Base-by-base conservation (phyloP, 2,113 vertebrate genomes). In the Dermatemys mawii region DNA sequence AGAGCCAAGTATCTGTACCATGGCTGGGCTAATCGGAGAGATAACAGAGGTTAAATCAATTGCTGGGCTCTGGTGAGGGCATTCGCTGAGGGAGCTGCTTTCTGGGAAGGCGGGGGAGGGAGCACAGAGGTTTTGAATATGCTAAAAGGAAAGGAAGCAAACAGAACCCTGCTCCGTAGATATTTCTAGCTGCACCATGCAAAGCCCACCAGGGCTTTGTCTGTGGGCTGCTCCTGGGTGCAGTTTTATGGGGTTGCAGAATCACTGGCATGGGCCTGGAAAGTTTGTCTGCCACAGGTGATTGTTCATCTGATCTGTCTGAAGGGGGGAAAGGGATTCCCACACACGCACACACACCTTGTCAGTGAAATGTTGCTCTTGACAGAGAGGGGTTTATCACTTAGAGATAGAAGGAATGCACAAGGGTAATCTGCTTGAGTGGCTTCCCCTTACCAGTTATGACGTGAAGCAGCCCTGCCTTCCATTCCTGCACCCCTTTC, bases 11-110 rank as follows among this genome's bases (percentile, higher is more conserved):
- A 98, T 98, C 98, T 98, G 97, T 95, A 97, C 96, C n/a, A 19
- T 96, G 96, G 95, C 83, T 88, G 94, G 97, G 95, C 98, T 97
- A 98, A 98, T 98, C 98, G 93, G 22, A 55, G 92, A 97, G 98
- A 98, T 98, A 98, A 98, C 54, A 73, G 96, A 98, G 97, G 98
- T 97, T 97, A 97, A 98, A 98, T 97, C 98, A 97, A 93, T 98
- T 91, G 84, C 86, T 7, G 93, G 96, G 97, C 89, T 90, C 94
- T 95, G 88, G 94, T 50, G 94, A 92, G 97, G 96, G 96, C 89
- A 90, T 82, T 94, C 60, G 8, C 84, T 32, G 78, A 94, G 54
- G 84, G 86, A 93, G 88, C 75, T 53, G 57, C 76, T 75, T 78
- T 63, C 83, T 17, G 2, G 86, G 78, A 73, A 76, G 60, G 82